Conservation (phyloP, 2,797 vertebrate genomes). For the Paedocypris micromegethes region DNA sequence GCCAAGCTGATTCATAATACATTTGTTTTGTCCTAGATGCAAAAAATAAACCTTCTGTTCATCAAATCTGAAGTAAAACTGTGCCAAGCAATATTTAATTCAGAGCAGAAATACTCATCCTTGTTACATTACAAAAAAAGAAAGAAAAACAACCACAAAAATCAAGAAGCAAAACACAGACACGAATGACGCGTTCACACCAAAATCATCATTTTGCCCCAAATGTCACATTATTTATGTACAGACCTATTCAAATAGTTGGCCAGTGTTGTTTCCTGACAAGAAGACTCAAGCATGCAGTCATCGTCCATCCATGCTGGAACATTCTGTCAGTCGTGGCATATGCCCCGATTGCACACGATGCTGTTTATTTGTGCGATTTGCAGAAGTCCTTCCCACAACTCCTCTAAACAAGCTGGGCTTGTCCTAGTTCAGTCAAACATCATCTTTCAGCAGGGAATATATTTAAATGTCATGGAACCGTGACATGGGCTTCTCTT, state of each 20-base stretch:
- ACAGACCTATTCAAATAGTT: conserved; percentile 8
- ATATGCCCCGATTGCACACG: conserved; percentile 21
- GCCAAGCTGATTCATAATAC: conserved; percentile 36
- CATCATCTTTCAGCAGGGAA: conserved; percentile 29
- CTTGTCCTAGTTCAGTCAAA: conserved; percentile 46
- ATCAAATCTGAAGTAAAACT: conserved; percentile 15
- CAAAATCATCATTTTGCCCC: conserved; percentile 19
- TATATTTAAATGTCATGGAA: conserved; percentile 27
- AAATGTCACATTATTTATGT: conserved; percentile 30
- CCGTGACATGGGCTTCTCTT: conserved; percentile 11
- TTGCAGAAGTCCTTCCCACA: conserved; percentile 35
- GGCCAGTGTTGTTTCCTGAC: conserved; percentile 13
- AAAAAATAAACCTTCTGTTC: conserved; percentile 31
- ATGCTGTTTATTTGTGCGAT: conserved; percentile 32
- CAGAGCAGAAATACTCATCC: background rate
- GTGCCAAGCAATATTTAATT: conserved; percentile 28
- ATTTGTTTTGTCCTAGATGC: conserved; percentile 37
- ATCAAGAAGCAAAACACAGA: background rate
- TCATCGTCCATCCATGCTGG: conserved; percentile 16
- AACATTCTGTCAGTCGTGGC: conserved; percentile 25
- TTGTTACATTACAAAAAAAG: conserved; percentile 1
- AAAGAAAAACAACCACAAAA: background rate
- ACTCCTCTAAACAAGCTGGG: conserved; percentile 26
- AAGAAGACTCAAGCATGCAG: conserved; percentile 17
- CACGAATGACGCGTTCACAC: background rate